A percentile compares a stretch with the other conserved stretches of the same genome.
Conservation (phyloP, 2,797 vertebrate species). For the Gymnoscopelus microlampas region DNA sequence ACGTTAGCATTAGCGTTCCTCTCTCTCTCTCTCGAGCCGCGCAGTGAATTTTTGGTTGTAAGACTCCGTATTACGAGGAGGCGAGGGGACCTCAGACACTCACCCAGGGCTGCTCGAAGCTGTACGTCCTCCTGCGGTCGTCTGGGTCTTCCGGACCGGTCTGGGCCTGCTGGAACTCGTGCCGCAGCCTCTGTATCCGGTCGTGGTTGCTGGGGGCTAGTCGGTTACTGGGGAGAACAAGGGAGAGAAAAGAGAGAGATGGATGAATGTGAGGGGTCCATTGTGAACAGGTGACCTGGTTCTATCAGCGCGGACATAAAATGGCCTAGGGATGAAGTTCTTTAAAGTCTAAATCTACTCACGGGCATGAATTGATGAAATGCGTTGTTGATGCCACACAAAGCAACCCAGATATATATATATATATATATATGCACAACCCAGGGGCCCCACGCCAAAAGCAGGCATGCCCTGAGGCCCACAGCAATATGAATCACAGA, state of each 20-base stretch:
- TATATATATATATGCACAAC: not conserved
- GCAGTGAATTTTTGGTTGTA: not conserved
- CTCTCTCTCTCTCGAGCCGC: not conserved
- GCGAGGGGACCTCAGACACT: constrained; percentile 70
- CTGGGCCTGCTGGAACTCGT: constrained; percentile 95
- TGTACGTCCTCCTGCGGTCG: constrained; percentile 88
- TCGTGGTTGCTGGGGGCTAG: constrained; percentile 94
- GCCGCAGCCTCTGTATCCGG: constrained; percentile 94
- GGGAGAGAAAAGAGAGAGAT: not conserved
- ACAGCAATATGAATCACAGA: constrained; percentile 66
- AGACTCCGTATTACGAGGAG: constrained; percentile 10
- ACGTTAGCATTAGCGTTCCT: too few relatives aligned
- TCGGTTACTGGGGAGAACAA: constrained; percentile 80
- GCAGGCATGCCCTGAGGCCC: constrained; percentile 40
- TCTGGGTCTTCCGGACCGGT: constrained; percentile 88
- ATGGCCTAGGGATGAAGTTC: constrained; percentile 40
- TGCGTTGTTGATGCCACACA: constrained; percentile 29
- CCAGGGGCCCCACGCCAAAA: constrained; percentile 40
- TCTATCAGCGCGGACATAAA: constrained; percentile 33
- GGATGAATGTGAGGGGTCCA: constrained; percentile 53
- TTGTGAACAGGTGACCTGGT: constrained; percentile 62
- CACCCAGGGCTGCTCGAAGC: constrained; percentile 96
- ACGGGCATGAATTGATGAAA: constrained; percentile 40
- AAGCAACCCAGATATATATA: constrained; percentile 28
- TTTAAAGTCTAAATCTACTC: constrained; percentile 32